Evolutionary conservation across 2,113 vertebrate species (phyloP).

Genomic region (Indri indri): DNA sequence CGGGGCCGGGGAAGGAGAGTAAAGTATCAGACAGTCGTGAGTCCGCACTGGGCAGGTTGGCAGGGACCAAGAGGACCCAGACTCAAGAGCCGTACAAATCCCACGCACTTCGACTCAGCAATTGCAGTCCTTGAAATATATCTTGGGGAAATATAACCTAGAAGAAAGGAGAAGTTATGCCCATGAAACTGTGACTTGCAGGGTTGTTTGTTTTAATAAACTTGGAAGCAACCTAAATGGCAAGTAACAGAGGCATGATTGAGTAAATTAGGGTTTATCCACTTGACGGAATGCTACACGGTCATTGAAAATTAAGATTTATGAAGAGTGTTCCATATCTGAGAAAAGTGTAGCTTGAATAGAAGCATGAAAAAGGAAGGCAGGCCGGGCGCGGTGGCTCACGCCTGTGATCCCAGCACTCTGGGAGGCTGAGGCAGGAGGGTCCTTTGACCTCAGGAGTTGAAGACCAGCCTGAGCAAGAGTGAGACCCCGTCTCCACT

Average conservation of each 20-base stretch:
- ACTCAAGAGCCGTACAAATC: not conserved
- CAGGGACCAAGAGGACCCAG: not conserved
- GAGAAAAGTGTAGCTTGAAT: not conserved
- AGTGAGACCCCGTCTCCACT: too few relatives aligned
- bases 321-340: not conserved
- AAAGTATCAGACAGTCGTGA: not conserved
- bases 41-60: not conserved
- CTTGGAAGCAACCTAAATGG: conserved; percentile 1
- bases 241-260: not conserved
- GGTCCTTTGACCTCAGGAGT: too few relatives aligned
- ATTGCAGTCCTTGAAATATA: not conserved
- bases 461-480: too few relatives aligned
- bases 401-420: too few relatives aligned
- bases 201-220: conserved; percentile 9
- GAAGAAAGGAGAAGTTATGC: not conserved
- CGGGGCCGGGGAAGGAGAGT: not conserved
- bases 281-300: not conserved
- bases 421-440: too few relatives aligned
- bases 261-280: not conserved
- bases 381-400: too few relatives aligned
- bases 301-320: conserved; percentile 26
- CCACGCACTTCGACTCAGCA: not conserved
- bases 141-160: not conserved
- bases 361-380: conserved; percentile 15
- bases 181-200: not conserved